phyloP scores from a whole-genome alignment of 2,113 vertebrate species.

The Sebastes fasciatus region DNA sequence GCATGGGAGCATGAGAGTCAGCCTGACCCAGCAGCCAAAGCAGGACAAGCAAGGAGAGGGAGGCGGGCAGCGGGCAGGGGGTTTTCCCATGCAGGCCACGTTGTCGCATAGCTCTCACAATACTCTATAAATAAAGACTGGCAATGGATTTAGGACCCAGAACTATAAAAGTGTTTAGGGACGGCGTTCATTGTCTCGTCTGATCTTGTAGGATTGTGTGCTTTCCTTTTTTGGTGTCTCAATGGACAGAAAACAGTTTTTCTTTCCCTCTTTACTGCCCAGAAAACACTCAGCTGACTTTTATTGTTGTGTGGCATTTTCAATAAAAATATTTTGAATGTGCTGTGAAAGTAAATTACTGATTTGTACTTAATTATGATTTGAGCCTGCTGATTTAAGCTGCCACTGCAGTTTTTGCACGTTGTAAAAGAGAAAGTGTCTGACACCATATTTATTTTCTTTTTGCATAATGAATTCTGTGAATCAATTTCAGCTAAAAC shows the following conservation, averaged over 20 bases:
- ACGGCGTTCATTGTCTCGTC: constrained; percentile 30
- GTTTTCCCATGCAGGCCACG: constrained; percentile 74
- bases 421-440: background rate
- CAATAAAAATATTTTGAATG: background rate
- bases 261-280: background rate
- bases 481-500: background rate
- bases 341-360: background rate
- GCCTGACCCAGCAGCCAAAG: constrained; percentile 71
- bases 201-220: background rate
- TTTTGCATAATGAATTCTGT: background rate
- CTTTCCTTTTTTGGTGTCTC: constrained; percentile 18
- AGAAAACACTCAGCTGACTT: constrained; percentile 6
- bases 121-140: constrained; percentile 65
- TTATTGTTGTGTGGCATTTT: constrained; percentile 12
- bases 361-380: background rate
- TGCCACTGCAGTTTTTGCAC: background rate
- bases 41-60: constrained; percentile 57
- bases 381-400: background rate
- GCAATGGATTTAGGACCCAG: constrained; percentile 31
- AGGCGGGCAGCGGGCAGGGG: constrained; percentile 67
- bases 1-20: constrained; percentile 81
- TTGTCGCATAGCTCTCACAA: constrained; percentile 58
- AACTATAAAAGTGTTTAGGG: constrained; percentile 30
- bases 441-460: background rate
- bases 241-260: background rate